Percentiles rank a stretch among this genome's conserved stretches.
Evolutionary conservation across 1,140 invertebrate genomes (phyloP).

Genomic region (Rhagoletis pomonella): DNA sequence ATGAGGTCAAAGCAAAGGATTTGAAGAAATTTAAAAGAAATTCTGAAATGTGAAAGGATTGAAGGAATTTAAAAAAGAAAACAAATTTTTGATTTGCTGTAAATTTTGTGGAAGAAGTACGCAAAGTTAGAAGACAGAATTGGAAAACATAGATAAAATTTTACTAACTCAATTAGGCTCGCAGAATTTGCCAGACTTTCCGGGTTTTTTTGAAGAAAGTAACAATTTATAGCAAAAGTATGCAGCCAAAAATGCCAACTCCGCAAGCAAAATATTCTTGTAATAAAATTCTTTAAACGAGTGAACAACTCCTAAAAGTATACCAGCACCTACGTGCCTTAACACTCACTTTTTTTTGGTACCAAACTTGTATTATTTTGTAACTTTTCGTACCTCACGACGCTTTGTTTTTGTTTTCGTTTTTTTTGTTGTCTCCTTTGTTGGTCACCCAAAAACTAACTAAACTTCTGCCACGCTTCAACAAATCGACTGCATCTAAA

Average conservation of each 20-base stretch:
- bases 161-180: background rate
- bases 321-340: background rate
- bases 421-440: background rate
- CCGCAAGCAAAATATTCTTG: background rate
- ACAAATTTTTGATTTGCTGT: conserved; percentile 8
- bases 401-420: too few species aligned
- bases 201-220: background rate
- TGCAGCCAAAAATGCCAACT: background rate
- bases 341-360: background rate
- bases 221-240: background rate
- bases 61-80: background rate
- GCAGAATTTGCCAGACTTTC: background rate
- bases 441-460: background rate
- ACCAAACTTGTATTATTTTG: background rate
- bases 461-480: background rate
- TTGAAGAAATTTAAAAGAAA: background rate
- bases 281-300: background rate
- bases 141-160: background rate
- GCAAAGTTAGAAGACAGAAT: background rate
- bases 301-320: conserved; percentile 4
- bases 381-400: too few species aligned
- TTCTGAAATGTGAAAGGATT: too few species aligned
- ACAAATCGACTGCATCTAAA: background rate
- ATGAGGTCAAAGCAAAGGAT: conserved; percentile 60
- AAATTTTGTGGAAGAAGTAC: background rate